phyloP scores from a whole-genome alignment of 2,113 vertebrate genomes.

The Corythoichthys intestinalis region DNA sequence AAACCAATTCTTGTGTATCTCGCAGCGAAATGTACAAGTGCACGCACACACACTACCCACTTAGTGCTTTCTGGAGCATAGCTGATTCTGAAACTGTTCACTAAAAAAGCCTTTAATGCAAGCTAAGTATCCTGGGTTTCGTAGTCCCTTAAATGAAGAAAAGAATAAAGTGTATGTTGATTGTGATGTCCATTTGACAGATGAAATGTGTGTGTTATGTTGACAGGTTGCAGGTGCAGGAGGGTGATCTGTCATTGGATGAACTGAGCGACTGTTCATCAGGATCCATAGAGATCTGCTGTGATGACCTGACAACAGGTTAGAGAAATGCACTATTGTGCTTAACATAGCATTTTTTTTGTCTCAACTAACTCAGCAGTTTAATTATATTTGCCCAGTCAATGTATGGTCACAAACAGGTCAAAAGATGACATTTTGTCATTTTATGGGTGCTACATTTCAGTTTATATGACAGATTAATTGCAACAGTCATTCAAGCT shows the following conservation, averaged over 20 bases:
- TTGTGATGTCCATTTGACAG: slow-evolving; percentile 12
- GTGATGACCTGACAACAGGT: slow-evolving; percentile 68
- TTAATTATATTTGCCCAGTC: neutral
- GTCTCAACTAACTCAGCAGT: neutral
- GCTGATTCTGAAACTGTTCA: slow-evolving; percentile 38
- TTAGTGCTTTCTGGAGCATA: slow-evolving; percentile 48
- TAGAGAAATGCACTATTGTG: slow-evolving; percentile 14
- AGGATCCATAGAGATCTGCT: slow-evolving; percentile 74
- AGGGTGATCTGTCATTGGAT: slow-evolving; percentile 56
- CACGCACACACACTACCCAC: neutral
- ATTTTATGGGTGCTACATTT: slow-evolving; percentile 15
- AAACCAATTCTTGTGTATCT: slow-evolving; percentile 17
- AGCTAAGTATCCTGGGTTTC: slow-evolving; percentile 2
- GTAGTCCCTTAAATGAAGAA: slow-evolving; percentile 14
- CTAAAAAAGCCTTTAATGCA: slow-evolving; percentile 22
- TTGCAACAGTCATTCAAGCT: slow-evolving; percentile 7
- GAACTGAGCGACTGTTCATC: slow-evolving; percentile 75
- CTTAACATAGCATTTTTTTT: neutral
- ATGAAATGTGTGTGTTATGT: slow-evolving; percentile 6
- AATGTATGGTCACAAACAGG: neutral
- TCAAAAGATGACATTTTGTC: slow-evolving; percentile 4
- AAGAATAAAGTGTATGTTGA: slow-evolving; percentile 6
- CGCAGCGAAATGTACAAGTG: slow-evolving; percentile 6
- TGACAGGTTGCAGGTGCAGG: slow-evolving; percentile 56
- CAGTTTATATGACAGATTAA: slow-evolving; percentile 24